Evolutionary conservation across 2,113 vertebrate species (phyloP).

Genomic region (Piaya cayana): DNA sequence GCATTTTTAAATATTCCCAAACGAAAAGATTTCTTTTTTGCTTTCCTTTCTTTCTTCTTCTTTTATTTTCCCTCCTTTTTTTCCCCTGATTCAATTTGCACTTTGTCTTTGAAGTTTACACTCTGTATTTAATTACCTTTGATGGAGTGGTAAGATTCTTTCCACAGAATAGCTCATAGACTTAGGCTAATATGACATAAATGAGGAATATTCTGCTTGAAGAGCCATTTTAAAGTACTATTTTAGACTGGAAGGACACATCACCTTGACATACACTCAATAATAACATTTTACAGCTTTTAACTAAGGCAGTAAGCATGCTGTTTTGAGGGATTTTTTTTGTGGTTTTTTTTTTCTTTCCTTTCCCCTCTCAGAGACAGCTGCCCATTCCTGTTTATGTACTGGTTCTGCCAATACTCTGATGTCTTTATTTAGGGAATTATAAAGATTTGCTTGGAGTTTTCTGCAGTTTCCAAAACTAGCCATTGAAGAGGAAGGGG

Average conservation of each 20-base stretch:
- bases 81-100: constrained; percentile 19
- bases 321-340: neutral
- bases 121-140: constrained; percentile 74
- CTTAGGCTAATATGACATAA: constrained; percentile 72
- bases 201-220: constrained; percentile 63
- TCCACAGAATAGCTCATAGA: constrained; percentile 59
- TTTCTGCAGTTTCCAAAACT: constrained; percentile 74
- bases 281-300: constrained; percentile 76
- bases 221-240: constrained; percentile 70
- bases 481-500: constrained; percentile 58
- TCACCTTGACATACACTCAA: constrained; percentile 63
- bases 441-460: constrained; percentile 75
- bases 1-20: constrained; percentile 51
- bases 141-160: constrained; percentile 65
- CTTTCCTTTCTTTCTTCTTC: neutral
- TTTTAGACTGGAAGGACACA: constrained; percentile 72
- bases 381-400: constrained; percentile 65
- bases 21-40: constrained; percentile 3
- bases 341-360: neutral
- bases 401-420: constrained; percentile 68
- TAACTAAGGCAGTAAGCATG: constrained; percentile 60
- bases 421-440: constrained; percentile 80
- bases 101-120: constrained; percentile 75
- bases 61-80: fast-evolving
- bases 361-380: constrained; percentile 13